Conservation (phyloP, 2,113 vertebrate species). For the Stomatorhinus ivindoensis region DNA sequence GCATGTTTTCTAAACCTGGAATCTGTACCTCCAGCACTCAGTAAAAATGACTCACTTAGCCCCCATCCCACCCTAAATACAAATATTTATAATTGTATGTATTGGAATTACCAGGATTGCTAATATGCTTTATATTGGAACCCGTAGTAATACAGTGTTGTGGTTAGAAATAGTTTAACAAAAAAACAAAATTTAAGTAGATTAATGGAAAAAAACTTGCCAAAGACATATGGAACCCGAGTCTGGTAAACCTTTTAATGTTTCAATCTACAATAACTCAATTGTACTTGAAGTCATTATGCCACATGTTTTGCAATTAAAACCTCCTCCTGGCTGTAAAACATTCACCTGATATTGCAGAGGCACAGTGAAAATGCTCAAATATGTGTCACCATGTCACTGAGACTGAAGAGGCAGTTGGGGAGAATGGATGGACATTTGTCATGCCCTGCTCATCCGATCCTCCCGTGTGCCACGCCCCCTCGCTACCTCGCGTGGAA, state of each 20-base stretch:
- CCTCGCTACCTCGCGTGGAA: too few species aligned
- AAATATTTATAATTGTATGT: too few species aligned
- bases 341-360: not conserved
- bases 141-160: not conserved
- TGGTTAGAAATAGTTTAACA: too few species aligned
- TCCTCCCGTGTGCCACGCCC: too few species aligned
- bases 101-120: too few species aligned
- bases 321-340: not conserved
- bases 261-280: not conserved
- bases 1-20: too few species aligned
- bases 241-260: not conserved
- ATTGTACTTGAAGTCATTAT: not conserved
- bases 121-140: not conserved
- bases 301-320: not conserved
- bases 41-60: not conserved
- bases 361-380: not conserved
- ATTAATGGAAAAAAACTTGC: not conserved
- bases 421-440: not conserved
- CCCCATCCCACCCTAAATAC: not conserved
- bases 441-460: too few species aligned
- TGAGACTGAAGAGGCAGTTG: not conserved
- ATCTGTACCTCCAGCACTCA: not conserved
- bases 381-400: not conserved
- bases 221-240: not conserved
- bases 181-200: not conserved